Evolutionary conservation across 2,113 vertebrate species (phyloP), one percentile per base, ranked within the genome.

Genomic region (Lasiurus cinereus): DNA sequence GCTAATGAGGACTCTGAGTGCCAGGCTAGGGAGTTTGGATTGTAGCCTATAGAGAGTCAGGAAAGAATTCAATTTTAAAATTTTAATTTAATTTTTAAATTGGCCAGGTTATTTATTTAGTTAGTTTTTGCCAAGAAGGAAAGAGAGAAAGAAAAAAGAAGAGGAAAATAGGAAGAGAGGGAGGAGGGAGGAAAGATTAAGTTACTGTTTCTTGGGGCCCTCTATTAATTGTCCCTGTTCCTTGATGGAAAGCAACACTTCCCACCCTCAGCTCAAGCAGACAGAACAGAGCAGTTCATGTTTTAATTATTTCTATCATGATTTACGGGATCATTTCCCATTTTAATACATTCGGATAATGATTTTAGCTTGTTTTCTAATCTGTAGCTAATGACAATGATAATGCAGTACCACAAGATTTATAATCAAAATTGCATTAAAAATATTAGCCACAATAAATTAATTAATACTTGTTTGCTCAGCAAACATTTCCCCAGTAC

Each of bases 311-410:
- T 66, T 78, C 92, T 76, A 52, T 83, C n/a, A 14, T 87, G 95
- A 92, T 96, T 93, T 96, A 91, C 46, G 3, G 62, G 92, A 84
- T 92, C 87, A 59, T 82, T 89, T 95, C 43, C 88, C 33, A 24
- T 77, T 92, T 95, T 93, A 87, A 96, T 96, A 90, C n/a, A 94
- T 85, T 76, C 89, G 33, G 62, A 21, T 67, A 95, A 97, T 48
- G 46, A 84, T 86, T 90, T 90, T 70, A 79, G 59, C 80, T 96
- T 95, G 67, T 94, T 96, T 96, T 85, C 90, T 85, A 87, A 90
- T 83, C 80, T 85, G 62, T n/a, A 77, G 43, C 79, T 82, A 92
- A 93, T 87, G 84, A 91, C 62, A 91, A 31, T 56, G 66, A 67
- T 78, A 91, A 64, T n/a, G 91, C 14, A 84, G 69, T 31, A 54